phyloP scores from a whole-genome alignment of 1,140 invertebrate species.

The Magallana angulata region DNA sequence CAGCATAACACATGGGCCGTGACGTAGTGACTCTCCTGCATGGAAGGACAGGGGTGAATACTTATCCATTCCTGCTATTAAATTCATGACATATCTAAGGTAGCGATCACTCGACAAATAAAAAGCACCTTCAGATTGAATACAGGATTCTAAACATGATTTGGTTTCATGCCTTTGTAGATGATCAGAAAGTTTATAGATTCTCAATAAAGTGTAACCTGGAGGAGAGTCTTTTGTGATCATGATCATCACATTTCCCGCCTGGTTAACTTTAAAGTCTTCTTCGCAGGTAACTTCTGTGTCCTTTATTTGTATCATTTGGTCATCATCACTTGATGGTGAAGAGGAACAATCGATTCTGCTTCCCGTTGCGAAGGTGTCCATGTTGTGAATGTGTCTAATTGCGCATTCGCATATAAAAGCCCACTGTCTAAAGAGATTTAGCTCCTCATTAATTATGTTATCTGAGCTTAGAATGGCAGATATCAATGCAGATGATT shows the following conservation, averaged over 20 bases:
- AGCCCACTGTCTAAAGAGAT: background rate
- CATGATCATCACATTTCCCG: conserved; percentile 9
- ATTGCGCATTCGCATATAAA: conserved; percentile 1
- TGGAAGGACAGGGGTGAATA: conserved; percentile 3
- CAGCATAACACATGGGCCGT: conserved; percentile 22
- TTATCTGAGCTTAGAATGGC: conserved; percentile 9
- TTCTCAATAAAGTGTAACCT: background rate
- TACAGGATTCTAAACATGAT: background rate
- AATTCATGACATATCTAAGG: conserved; percentile 1
- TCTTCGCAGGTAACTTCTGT: background rate
- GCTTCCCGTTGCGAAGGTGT: conserved; percentile 8
- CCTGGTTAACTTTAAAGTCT: background rate
- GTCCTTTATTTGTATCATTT: conserved; percentile 1
- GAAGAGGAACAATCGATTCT: conserved; percentile 13
- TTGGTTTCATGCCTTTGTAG: background rate
- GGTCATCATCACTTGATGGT: conserved; percentile 1
- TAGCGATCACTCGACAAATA: conserved; percentile 15
- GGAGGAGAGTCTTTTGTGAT: background rate
- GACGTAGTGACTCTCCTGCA: background rate
- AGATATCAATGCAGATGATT: background rate
- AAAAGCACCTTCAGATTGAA: background rate
- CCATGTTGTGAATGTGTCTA: conserved; percentile 1
- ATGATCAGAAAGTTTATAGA: background rate
- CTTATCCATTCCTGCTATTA: conserved; percentile 10
- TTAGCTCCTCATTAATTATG: background rate